Percentiles rank a stretch among this genome's conserved stretches.
phyloP scores from a whole-genome alignment of 2,888 invertebrate species.

The Polylopha cassiicola region DNA sequence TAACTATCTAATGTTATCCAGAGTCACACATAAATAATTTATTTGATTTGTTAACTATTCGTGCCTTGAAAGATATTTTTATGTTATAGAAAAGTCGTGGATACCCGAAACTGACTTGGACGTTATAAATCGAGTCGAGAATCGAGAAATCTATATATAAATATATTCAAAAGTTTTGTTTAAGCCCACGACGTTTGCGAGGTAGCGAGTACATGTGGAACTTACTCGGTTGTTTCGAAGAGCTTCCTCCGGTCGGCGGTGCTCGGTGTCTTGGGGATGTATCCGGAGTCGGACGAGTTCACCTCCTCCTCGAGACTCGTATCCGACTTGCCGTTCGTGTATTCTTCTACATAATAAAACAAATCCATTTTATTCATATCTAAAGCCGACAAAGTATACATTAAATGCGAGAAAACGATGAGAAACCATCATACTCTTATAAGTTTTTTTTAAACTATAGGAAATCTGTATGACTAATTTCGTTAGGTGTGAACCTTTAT shows the following conservation, averaged over 20 bases:
- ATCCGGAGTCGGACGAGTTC: slow-evolving; percentile 80
- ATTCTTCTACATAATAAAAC: slow-evolving; percentile 45
- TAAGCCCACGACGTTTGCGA: slow-evolving; percentile 13
- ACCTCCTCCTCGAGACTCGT: slow-evolving; percentile 80
- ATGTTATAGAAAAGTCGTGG: too few relatives aligned
- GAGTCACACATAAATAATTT: too few relatives aligned
- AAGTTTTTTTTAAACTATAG: too few relatives aligned
- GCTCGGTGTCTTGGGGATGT: slow-evolving; percentile 84
- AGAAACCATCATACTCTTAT: not conserved
- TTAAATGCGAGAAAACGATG: not conserved
- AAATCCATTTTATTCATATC: not conserved
- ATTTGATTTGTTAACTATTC: too few relatives aligned
- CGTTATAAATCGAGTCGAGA: too few relatives aligned
- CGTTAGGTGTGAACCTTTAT: slow-evolving; percentile 65
- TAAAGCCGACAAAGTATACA: too few relatives aligned
- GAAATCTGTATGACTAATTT: too few relatives aligned
- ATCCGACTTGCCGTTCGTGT: slow-evolving; percentile 79
- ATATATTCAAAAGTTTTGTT: too few relatives aligned
- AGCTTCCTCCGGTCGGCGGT: slow-evolving; percentile 88
- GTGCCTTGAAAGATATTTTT: too few relatives aligned
- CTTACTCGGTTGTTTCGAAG: slow-evolving; percentile 77
- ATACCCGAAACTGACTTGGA: too few relatives aligned
- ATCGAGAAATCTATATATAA: too few relatives aligned
- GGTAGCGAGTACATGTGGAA: slow-evolving; percentile 14
- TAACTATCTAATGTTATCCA: not conserved